Conservation (phyloP, 2,113 vertebrate genomes). For the Phaethornis superciliosus region DNA sequence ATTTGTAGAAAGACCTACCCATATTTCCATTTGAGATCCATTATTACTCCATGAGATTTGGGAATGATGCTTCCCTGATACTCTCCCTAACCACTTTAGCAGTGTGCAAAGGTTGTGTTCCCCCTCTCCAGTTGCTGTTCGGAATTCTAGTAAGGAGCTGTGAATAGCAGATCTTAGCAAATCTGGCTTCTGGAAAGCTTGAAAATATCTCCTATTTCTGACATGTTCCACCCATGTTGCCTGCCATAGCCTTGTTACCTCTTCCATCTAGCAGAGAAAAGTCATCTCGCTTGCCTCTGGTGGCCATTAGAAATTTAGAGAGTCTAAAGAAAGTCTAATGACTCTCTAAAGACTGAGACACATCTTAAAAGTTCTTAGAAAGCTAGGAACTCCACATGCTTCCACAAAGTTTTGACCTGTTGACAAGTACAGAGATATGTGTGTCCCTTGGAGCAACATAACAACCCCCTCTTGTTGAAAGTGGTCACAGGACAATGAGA, state of each 20-base stretch:
- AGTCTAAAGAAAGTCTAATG: background rate
- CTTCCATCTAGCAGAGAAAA: background rate
- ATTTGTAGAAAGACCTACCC: background rate
- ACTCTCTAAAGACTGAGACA: background rate
- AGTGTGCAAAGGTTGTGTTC: background rate
- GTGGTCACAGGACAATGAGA: background rate
- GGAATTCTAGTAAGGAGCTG: background rate
- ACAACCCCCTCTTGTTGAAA: background rate
- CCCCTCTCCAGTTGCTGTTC: background rate
- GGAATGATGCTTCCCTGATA: background rate
- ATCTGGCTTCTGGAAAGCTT: background rate
- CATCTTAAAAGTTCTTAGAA: background rate
- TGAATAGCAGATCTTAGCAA: background rate
- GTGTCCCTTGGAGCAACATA: background rate
- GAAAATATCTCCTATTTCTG: background rate
- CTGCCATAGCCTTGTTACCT: background rate
- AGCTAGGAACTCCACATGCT: background rate
- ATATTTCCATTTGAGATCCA: background rate
- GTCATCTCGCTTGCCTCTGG: background rate
- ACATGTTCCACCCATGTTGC: accelerated
- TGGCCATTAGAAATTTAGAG: background rate
- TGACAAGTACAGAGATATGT: background rate
- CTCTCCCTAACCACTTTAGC: background rate
- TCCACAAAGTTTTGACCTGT: background rate
- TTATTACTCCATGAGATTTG: background rate